A percentile compares a stretch with the other conserved stretches of the same genome.
Conservation (phyloP, 2,888 invertebrate species). For the Ophion slaviceki region DNA sequence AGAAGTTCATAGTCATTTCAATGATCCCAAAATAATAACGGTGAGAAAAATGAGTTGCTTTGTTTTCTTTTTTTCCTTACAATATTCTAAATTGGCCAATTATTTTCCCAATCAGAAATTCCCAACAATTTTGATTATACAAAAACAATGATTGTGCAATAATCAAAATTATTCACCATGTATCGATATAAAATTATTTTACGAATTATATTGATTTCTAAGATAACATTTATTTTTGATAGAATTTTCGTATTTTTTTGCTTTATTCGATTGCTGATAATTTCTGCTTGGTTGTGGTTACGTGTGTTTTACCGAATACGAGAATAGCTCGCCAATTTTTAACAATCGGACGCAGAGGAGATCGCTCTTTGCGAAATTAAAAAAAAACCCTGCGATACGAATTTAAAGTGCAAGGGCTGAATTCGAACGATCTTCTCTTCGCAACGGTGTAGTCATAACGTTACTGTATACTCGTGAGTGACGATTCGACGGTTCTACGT, state of each 20-base stretch:
- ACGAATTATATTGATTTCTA: not conserved
- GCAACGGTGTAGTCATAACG: slow-evolving; percentile 8
- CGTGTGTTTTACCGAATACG: slow-evolving; percentile 32
- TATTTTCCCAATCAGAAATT: too few species aligned
- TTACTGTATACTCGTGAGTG: slow-evolving; percentile 49
- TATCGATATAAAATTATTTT: not conserved
- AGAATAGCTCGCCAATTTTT: slow-evolving; percentile 44
- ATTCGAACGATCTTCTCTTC: slow-evolving; percentile 7
- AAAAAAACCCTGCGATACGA: too few species aligned
- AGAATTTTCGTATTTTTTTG: not conserved
- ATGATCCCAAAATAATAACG: too few species aligned
- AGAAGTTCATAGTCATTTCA: too few species aligned
- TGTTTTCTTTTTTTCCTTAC: too few species aligned
- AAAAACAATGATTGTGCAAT: not conserved
- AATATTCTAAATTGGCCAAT: too few species aligned
- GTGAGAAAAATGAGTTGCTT: too few species aligned
- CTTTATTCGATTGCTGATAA: slow-evolving; percentile 48
- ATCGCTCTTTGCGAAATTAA: slow-evolving; percentile 16
- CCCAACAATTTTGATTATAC: too few species aligned
- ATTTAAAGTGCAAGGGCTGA: too few species aligned
- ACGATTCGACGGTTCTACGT: slow-evolving; percentile 66
- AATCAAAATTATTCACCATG: not conserved
- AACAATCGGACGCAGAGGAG: slow-evolving; percentile 14
- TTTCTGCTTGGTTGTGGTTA: slow-evolving; percentile 45
- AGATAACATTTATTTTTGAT: not conserved